Conservation (phyloP, 2,888 invertebrate species). For the Caradrina clavipalpis region DNA sequence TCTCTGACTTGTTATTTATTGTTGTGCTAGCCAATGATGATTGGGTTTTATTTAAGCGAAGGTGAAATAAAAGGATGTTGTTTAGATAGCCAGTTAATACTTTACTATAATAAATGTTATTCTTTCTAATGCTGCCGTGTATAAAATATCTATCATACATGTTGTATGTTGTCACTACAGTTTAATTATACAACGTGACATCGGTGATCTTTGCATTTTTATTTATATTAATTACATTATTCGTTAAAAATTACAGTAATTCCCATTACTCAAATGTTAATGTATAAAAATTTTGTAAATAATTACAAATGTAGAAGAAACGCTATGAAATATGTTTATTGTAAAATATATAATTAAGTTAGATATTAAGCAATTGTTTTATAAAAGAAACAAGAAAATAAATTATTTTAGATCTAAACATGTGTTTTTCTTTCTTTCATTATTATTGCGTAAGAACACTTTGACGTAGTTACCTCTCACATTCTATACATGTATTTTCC, state of each 20-base stretch:
- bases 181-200: conserved; percentile 40
- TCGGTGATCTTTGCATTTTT: conserved; percentile 41
- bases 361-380: conserved; percentile 86
- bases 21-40: conserved; percentile 46
- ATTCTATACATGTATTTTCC: too few relatives aligned
- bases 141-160: conserved; percentile 22
- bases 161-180: conserved; percentile 28
- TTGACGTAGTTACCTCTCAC: background rate
- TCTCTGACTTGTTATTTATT: conserved; percentile 56
- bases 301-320: conserved; percentile 80
- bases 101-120: conserved; percentile 34
- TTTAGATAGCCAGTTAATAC: conserved; percentile 44
- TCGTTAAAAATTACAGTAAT: conserved; percentile 36
- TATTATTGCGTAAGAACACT: background rate
- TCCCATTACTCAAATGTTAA: conserved; percentile 65
- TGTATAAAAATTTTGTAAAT: conserved; percentile 77
- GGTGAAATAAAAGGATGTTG: conserved; percentile 1
- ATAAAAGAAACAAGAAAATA: conserved; percentile 88
- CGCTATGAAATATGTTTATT: conserved; percentile 84
- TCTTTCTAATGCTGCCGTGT: conserved; percentile 38
- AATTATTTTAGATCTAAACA: conserved; percentile 88
- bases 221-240: conserved; percentile 32
- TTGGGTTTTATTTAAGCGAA: conserved; percentile 29
- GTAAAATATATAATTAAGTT: conserved; percentile 82
- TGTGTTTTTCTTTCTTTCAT: conserved; percentile 41